Conservation (phyloP, 2,888 invertebrate genomes). For the Nebria salina region DNA sequence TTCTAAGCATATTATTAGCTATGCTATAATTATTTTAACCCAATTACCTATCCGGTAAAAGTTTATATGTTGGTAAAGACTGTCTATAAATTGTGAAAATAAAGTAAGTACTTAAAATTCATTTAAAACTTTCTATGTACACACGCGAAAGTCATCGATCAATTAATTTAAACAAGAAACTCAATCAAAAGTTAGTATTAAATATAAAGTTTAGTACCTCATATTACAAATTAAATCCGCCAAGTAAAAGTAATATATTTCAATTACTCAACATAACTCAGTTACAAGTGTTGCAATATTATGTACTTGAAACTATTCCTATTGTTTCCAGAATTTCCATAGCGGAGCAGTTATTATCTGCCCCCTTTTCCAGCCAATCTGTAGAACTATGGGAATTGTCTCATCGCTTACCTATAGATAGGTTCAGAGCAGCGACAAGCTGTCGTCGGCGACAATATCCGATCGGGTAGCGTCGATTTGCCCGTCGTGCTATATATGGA, state of each 20-base stretch:
- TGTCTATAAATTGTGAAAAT: background rate
- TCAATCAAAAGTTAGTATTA: background rate
- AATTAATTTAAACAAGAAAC: background rate
- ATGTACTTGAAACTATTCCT: background rate
- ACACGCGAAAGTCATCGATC: background rate
- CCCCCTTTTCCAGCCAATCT: background rate
- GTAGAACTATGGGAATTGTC: background rate
- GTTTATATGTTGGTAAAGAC: background rate
- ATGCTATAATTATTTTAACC: background rate
- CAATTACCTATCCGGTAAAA: background rate
- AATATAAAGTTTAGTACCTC: background rate
- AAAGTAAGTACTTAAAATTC: background rate
- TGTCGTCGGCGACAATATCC: background rate
- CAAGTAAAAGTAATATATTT: too few species aligned
- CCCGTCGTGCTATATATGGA: background rate
- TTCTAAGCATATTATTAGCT: background rate
- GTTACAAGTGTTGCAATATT: background rate
- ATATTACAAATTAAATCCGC: background rate
- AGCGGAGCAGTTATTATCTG: too few species aligned
- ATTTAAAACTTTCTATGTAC: background rate
- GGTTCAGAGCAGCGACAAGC: background rate
- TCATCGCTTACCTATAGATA: constrained; percentile 2
- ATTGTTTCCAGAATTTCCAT: too few species aligned
- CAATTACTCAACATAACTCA: background rate
- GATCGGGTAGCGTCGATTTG: constrained; percentile 7